Percentiles rank a stretch among this genome's conserved stretches.
phyloP scores from a whole-genome alignment of 2,888 invertebrate species.

The Dynastes maya region DNA sequence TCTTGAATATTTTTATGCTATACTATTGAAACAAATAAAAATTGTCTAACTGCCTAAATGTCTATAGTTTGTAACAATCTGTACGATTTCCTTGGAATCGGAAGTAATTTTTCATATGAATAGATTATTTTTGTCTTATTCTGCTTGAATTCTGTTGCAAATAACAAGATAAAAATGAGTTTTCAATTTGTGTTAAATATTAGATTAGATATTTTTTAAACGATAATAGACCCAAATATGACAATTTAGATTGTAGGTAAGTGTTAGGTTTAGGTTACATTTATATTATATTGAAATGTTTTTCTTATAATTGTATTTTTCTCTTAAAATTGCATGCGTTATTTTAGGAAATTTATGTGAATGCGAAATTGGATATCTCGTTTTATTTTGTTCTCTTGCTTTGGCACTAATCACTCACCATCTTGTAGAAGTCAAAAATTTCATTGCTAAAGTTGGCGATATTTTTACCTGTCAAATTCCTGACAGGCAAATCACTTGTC shows the following conservation, averaged over 20 bases:
- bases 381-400: neutral
- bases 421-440: neutral
- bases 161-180: neutral
- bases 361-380: neutral
- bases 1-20: conserved; percentile 51
- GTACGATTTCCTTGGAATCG: neutral
- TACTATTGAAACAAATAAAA: conserved; percentile 43
- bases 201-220: neutral
- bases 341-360: neutral
- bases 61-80: conserved; percentile 50
- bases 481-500: neutral
- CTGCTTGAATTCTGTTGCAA: neutral
- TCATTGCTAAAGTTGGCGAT: conserved; percentile 1
- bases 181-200: neutral
- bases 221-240: conserved; percentile 10
- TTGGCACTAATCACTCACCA: neutral
- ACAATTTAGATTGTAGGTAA: conserved; percentile 1
- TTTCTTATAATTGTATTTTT: neutral
- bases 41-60: conserved; percentile 57
- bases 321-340: neutral
- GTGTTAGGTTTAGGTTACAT: neutral
- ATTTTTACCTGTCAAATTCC: neutral
- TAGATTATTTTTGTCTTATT: conserved; percentile 30
- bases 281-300: neutral
- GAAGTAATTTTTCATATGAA: neutral